These are phyloP conservation scores for Notarius quadriscutis DNA, from an alignment of 2,113 vertebrate species.

Conservation along the genomic window DNA sequence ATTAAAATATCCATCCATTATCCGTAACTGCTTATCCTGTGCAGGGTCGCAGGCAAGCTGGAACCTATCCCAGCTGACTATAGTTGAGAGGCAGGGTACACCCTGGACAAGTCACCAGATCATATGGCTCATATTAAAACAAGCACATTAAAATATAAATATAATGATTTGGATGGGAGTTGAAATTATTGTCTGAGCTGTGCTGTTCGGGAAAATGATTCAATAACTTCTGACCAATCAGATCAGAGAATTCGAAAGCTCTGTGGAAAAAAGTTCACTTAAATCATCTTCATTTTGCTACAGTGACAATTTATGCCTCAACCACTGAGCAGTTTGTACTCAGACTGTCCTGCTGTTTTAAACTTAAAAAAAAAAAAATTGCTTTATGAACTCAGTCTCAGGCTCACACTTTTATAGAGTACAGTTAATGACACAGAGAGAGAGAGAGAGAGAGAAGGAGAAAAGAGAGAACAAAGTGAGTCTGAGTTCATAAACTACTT, in stretches of 20 bases:
- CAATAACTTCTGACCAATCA: background rate
- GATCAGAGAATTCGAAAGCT: background rate
- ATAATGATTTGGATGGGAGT: background rate
- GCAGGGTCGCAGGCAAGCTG: too few species aligned
- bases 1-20: too few species aligned
- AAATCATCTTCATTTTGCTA: background rate
- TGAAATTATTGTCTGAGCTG: background rate
- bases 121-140: background rate
- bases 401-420: slow-evolving; percentile 33
- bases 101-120: too few species aligned
- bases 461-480: background rate
- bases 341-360: slow-evolving; percentile 31
- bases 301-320: background rate
- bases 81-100: too few species aligned
- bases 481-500: slow-evolving; percentile 19
- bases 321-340: background rate
- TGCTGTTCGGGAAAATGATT: background rate
- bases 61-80: too few species aligned
- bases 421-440: slow-evolving; percentile 27
- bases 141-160: background rate
- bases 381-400: slow-evolving; percentile 39
- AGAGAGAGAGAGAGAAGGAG: background rate
- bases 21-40: too few species aligned
- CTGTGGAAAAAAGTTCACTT: background rate
- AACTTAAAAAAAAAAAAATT: slow-evolving; percentile 17